phyloP scores from a whole-genome alignment of 2,113 vertebrate genomes.

The Embiotoca jacksoni region DNA sequence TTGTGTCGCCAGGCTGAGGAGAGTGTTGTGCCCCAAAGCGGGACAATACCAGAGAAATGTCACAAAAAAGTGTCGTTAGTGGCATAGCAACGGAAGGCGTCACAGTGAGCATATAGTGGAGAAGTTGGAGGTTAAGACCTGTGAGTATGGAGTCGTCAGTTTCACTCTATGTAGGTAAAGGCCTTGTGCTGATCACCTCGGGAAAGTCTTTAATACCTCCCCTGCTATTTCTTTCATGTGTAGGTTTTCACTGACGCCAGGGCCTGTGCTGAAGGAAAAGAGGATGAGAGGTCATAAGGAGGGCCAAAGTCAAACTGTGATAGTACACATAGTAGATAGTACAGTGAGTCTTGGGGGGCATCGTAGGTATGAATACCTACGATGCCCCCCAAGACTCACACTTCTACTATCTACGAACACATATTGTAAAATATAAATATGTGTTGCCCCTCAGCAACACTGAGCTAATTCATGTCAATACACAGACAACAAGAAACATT shows the following conservation, averaged over 20 bases:
- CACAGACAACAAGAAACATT: background rate
- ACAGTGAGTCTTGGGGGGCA: no score
- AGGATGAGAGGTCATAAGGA: background rate
- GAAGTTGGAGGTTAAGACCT: slow-evolving; percentile 47
- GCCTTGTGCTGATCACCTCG: slow-evolving; percentile 61
- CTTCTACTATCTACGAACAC: background rate
- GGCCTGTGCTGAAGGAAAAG: slow-evolving; percentile 72
- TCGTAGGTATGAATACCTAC: no score
- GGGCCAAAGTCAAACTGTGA: background rate
- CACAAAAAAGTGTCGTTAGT: slow-evolving; percentile 21
- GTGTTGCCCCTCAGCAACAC: background rate
- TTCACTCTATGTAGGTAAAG: slow-evolving; percentile 39
- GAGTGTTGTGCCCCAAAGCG: slow-evolving; percentile 10
- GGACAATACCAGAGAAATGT: slow-evolving; percentile 24
- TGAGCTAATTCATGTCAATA: background rate
- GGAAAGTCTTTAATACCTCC: slow-evolving; percentile 30
- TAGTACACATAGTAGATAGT: no score
- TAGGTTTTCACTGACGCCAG: slow-evolving; percentile 82
- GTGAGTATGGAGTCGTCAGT: slow-evolving; percentile 45
- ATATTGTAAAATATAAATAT: background rate
- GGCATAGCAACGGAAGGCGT: slow-evolving; percentile 57
- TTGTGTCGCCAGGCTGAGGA: slow-evolving; percentile 21
- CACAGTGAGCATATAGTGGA: slow-evolving; percentile 70
- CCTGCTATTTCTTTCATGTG: slow-evolving; percentile 73
- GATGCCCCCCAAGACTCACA: background rate